Evolutionary conservation across 2,113 vertebrate genomes (phyloP), one percentile per base, ranked within the genome.

Genomic region (Camarhynchus parvulus): DNA sequence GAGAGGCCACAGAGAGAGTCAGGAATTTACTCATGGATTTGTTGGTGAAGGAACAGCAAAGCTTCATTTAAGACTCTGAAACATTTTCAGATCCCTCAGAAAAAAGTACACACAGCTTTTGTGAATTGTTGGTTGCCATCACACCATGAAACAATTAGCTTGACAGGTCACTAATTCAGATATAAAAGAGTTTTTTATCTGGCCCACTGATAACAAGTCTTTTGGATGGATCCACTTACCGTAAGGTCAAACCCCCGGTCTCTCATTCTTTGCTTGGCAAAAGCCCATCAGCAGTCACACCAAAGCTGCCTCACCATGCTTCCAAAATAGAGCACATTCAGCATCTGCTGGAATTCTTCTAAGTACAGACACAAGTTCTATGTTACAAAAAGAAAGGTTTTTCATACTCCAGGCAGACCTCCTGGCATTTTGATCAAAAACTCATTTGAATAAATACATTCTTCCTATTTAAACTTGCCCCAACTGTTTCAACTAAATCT

Each of bases 391-490:
- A 69, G 50, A 56, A 83, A 77, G 37, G 37, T 37, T 66, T 83
- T 92, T 79, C 69, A 70, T 78, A 78, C 35, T 81, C 41, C 50
- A 89, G 41, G 33, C 59, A 90, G 62, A 82, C 9, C 44, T 92
- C 85, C 87, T 61, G 75, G 64, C 81, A 92, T 56, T 70, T 58
- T 84, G 73, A 95, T 84, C 69, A 84, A 87, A 92, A 92, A 15
- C 31, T 87, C 37, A 84, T 79, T 91, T 85, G 83, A 97, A 94
- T 93, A 93, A 95, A 90, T 56, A 84, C 44, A 69, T 85, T 95
- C 84, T 83, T 92, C 73, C 58, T 44, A 73, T 33, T 95, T 79
- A 85, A 92, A 73, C 53, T 27, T 76, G 49, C 42, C 49, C 58
- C 68, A 76, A 83, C 56, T 55, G 81, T 64, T 91, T 56, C 83